Percentiles rank a stretch among this genome's conserved stretches.
phyloP scores from a whole-genome alignment of 2,888 invertebrate genomes.

The Unio delphinus region DNA sequence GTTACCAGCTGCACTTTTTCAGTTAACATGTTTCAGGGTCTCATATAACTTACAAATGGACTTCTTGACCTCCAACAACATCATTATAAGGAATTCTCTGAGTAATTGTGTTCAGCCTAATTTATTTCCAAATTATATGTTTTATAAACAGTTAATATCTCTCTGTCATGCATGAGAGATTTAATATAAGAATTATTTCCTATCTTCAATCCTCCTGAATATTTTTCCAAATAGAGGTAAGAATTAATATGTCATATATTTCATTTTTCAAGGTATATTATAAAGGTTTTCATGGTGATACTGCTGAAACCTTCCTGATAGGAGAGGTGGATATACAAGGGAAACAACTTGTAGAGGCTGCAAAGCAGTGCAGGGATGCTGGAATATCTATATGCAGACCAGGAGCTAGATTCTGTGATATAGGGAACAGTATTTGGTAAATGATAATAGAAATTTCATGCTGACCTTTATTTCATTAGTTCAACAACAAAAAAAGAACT shows the following conservation, averaged over 20 bases:
- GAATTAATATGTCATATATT: background rate
- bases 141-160: too few species aligned
- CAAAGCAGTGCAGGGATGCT: conserved; percentile 80
- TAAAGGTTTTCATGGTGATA: conserved; percentile 92
- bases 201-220: background rate
- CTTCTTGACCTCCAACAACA: too few species aligned
- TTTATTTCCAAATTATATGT: too few species aligned
- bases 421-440: conserved; percentile 65
- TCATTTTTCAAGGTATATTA: conserved; percentile 73
- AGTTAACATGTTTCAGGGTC: too few species aligned
- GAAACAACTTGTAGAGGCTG: conserved; percentile 79
- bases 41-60: too few species aligned
- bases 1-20: too few species aligned
- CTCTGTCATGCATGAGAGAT: too few species aligned
- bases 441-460: background rate
- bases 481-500: background rate
- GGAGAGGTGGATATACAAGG: conserved; percentile 86
- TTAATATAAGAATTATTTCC: background rate
- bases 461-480: background rate
- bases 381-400: conserved; percentile 76
- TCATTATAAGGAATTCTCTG: too few species aligned
- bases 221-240: background rate
- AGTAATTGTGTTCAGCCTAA: too few species aligned
- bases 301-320: conserved; percentile 88
- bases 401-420: conserved; percentile 72